Evolutionary conservation across 2,797 vertebrate species (phyloP).

Genomic region (Tolypeutes matacus): DNA sequence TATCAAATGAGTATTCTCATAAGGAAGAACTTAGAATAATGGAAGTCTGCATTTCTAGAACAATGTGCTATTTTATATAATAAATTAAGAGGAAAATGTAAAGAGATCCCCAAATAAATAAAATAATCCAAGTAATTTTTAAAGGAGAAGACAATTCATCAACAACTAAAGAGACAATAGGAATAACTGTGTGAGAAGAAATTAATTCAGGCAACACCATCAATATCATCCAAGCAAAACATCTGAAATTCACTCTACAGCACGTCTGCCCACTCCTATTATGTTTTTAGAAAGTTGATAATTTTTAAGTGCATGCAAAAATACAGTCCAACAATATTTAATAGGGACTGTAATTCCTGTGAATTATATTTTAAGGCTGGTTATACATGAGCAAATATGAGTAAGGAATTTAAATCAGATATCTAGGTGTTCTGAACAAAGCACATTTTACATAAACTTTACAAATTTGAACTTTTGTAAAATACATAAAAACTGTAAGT

Average conservation of each 20-base stretch:
- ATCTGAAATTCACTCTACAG: not conserved
- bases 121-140: not conserved
- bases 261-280: not conserved
- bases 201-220: not conserved
- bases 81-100: not conserved
- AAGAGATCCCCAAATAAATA: not conserved
- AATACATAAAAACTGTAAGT: not conserved
- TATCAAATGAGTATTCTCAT: not conserved
- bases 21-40: not conserved
- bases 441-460: constrained; percentile 20
- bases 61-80: not conserved
- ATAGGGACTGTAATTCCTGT: not conserved
- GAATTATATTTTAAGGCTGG: not conserved
- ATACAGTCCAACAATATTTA: not conserved
- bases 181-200: not conserved
- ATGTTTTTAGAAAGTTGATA: not conserved
- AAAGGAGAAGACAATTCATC: not conserved
- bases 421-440: not conserved
- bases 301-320: not conserved
- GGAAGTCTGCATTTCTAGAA: not conserved
- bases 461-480: not conserved
- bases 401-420: not conserved
- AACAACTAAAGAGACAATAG: not conserved
- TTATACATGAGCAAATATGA: not conserved
- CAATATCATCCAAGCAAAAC: not conserved